Percentiles rank a stretch among this genome's conserved stretches.
These are phyloP conservation scores for Neoaliturus tenellus DNA, from an alignment of 2,888 invertebrate species.

Conservation along the genomic window DNA sequence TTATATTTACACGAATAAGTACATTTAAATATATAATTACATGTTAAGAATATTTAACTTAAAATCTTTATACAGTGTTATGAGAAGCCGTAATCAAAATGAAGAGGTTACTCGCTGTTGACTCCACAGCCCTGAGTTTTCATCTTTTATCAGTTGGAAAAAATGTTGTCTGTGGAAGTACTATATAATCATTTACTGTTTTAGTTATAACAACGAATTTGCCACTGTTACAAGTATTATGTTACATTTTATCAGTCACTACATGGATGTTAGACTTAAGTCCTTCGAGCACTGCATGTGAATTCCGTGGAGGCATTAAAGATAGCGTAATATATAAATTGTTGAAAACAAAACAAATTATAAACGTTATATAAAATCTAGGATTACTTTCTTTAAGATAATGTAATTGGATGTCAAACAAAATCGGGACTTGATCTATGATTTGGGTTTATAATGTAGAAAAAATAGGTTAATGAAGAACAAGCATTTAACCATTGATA, in stretches of 20 bases:
- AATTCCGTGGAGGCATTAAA: background rate
- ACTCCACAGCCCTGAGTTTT: background rate
- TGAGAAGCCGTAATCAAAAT: background rate
- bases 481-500: too few relatives aligned
- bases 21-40: constrained; percentile 18
- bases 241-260: background rate
- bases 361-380: too few relatives aligned
- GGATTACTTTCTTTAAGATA: too few relatives aligned
- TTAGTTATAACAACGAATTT: background rate
- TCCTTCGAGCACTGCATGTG: background rate
- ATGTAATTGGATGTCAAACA: too few relatives aligned
- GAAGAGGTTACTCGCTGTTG: background rate
- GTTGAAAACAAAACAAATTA: too few relatives aligned
- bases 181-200: too few relatives aligned
- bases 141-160: too few relatives aligned
- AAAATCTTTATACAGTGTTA: constrained; percentile 8
- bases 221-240: background rate
- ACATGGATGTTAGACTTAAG: background rate
- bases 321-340: background rate
- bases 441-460: too few relatives aligned
- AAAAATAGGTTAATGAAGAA: too few relatives aligned
- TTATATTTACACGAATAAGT: constrained; percentile 10
- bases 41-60: background rate
- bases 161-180: too few relatives aligned
- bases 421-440: too few relatives aligned